Percentiles rank a stretch among this genome's conserved stretches.
These are phyloP conservation scores for Endotricha flammealis DNA, from an alignment of 2,888 invertebrate species.

Conservation along the genomic window DNA sequence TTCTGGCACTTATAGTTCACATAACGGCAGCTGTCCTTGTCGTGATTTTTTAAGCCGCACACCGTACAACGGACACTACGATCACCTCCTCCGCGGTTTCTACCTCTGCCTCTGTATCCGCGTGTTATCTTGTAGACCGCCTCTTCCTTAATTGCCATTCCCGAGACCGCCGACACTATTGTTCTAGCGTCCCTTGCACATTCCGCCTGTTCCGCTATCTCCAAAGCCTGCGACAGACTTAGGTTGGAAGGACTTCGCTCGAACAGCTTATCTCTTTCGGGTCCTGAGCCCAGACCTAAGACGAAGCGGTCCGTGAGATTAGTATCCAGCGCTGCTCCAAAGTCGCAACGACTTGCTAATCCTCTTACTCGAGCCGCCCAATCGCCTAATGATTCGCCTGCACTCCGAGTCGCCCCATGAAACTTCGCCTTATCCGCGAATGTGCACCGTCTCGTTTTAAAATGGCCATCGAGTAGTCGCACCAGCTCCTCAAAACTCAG, in stretches of 20 bases:
- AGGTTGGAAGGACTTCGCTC: conserved; percentile 9
- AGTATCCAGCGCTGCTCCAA: too few species aligned
- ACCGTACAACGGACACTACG: conserved; percentile 13
- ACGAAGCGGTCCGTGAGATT: conserved; percentile 3
- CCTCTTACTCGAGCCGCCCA: conserved; percentile 19
- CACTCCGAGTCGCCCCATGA: conserved; percentile 9
- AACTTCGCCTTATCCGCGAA: conserved; percentile 19
- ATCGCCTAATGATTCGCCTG: conserved; percentile 16
- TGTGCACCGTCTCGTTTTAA: conserved; percentile 14
- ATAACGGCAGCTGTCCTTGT: conserved; percentile 16
- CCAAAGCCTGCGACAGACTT: conserved; percentile 14
- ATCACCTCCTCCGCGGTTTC: too few species aligned
- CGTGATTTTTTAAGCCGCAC: conserved; percentile 19
- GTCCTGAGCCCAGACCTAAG: conserved; percentile 4
- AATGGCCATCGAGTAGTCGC: conserved; percentile 16
- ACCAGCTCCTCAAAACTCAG: conserved; percentile 14
- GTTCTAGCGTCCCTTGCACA: too few species aligned
- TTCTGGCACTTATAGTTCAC: conserved; percentile 19
- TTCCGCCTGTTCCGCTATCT: conserved; percentile 16
- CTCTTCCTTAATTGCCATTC: conserved; percentile 14
- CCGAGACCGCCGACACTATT: conserved; percentile 11
- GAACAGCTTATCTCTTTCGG: conserved; percentile 9
- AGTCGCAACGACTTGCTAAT: too few species aligned
- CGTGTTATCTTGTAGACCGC: conserved; percentile 12
- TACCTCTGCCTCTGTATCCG: too few species aligned